A percentile compares a stretch with the other conserved stretches of the same genome.
phyloP scores from a whole-genome alignment of 2,888 invertebrate genomes.

The Eueremaeus valkanovi region DNA sequence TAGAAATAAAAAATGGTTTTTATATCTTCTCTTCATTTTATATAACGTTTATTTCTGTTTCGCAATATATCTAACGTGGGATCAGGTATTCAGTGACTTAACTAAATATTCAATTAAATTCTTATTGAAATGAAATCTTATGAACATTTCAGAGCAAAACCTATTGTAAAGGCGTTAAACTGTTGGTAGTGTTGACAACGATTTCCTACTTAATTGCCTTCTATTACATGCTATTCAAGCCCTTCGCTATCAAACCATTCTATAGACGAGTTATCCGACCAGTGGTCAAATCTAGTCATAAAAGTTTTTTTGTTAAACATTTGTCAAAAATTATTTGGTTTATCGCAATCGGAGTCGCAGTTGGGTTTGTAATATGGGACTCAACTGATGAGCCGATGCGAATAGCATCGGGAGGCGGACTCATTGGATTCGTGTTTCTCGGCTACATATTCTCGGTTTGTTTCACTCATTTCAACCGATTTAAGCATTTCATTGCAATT shows the following conservation, averaged over 20 bases:
- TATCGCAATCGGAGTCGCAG: conserved; percentile 16
- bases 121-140: not conserved
- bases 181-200: conserved; percentile 62
- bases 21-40: not conserved
- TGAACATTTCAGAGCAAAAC: not conserved
- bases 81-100: not conserved
- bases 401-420: conserved; percentile 43
- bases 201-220: conserved; percentile 56
- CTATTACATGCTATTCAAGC: conserved; percentile 34
- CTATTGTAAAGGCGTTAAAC: conserved; percentile 67
- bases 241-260: conserved; percentile 29
- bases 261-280: not conserved
- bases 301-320: not conserved
- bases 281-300: not conserved
- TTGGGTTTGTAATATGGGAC: conserved; percentile 37
- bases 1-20: not conserved
- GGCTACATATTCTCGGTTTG: conserved; percentile 44
- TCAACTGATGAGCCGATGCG: conserved; percentile 36
- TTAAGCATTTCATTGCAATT: not conserved
- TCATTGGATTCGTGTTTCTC: conserved; percentile 42
- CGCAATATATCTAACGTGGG: conserved; percentile 20
- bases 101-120: not conserved
- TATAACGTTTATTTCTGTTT: conserved; percentile 3
- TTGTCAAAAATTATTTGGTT: conserved; percentile 25
- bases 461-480: not conserved